A percentile compares a stretch with the other conserved stretches of the same genome.
These are phyloP conservation scores for Caenorhabditis briggsae DNA, from an alignment of 1,140 invertebrate species.

Conservation along the genomic window DNA sequence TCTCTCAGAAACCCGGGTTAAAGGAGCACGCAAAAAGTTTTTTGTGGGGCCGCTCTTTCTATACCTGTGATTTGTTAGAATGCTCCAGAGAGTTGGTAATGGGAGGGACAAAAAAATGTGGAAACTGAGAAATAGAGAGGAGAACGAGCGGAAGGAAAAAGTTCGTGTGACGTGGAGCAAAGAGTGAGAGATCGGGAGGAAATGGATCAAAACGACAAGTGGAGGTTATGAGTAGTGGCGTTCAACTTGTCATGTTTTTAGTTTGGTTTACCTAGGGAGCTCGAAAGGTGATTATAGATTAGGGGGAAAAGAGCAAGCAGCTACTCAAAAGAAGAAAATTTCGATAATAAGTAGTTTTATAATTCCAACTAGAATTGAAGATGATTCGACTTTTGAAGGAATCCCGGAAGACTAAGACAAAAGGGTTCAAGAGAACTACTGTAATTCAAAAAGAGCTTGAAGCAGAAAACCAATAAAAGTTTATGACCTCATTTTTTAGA, in stretches of 20 bases:
- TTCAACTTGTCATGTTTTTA: constrained; percentile 11
- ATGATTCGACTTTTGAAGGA: too few species aligned
- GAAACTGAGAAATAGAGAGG: not conserved
- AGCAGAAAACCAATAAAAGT: too few species aligned
- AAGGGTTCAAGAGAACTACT: too few species aligned
- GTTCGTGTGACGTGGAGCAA: constrained; percentile 26
- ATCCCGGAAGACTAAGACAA: too few species aligned
- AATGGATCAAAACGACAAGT: constrained; percentile 11
- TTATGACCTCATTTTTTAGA: too few species aligned
- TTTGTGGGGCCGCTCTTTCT: not conserved
- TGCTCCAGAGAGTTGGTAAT: constrained; percentile 46
- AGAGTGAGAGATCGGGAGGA: not conserved
- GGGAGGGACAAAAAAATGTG: not conserved
- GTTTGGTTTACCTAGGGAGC: not conserved
- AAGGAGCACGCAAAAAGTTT: not conserved
- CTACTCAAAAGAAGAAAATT: too few species aligned
- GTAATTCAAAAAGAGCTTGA: too few species aligned
- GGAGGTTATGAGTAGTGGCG: not conserved
- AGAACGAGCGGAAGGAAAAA: not conserved
- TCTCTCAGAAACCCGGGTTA: not conserved
- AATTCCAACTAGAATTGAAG: too few species aligned
- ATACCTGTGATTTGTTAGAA: constrained; percentile 7
- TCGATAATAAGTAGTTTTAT: too few species aligned
- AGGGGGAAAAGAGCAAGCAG: too few species aligned
- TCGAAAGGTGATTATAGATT: too few species aligned